Evolutionary conservation across 2,797 vertebrate species (phyloP), one percentile per base, ranked within the genome.

Genomic region (Borostomias antarcticus): DNA sequence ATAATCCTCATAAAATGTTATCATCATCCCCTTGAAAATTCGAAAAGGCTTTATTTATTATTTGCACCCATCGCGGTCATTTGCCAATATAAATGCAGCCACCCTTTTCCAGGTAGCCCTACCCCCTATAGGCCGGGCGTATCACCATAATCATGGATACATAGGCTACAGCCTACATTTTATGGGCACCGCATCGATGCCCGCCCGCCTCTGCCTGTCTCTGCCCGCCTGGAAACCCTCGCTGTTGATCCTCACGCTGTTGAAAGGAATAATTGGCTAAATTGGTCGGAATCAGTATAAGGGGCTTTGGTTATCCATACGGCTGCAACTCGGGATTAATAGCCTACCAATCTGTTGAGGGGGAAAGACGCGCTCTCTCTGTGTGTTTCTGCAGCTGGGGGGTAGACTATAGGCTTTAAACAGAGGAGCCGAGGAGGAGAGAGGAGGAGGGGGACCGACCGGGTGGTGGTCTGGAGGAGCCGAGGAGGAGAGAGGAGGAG

Each of bases 301-400:
- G 54, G 7, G 70, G 77, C 80, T 83, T 71, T 65, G 37, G 21
- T 72, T 77, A 64, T 78, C 76, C 78, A 80, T 72, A 81, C 78
- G 21, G 74, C 73, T 79, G 59, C 19, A 67, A 66, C 67, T 68
- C 50, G 82, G n/a, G 85, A 89, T 88, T 87, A 85, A 79, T 82
- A n/a, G n/a, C n/a, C n/a, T n/a, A 62, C 26, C 83, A 82, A 81
- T 89, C 82, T 88, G 85, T 74, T 76, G 79, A 73, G 69, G 51
- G 75, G 76, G 62, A 21, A 61, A 47, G 43, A n/a, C n/a, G n/a
- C n/a, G n/a, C n/a, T n/a, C 26, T 33, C 33, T 40, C 11, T 10
- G 13, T 40, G 9, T 40, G 37, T 13, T 40, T 40, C 37, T 40
- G 37, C 13, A n/a, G n/a, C n/a, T n/a, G n/a, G n/a, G n/a, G n/a